These are phyloP conservation scores for Taphrorychus bicolor DNA, from an alignment of 2,888 invertebrate species.

Conservation along the genomic window DNA sequence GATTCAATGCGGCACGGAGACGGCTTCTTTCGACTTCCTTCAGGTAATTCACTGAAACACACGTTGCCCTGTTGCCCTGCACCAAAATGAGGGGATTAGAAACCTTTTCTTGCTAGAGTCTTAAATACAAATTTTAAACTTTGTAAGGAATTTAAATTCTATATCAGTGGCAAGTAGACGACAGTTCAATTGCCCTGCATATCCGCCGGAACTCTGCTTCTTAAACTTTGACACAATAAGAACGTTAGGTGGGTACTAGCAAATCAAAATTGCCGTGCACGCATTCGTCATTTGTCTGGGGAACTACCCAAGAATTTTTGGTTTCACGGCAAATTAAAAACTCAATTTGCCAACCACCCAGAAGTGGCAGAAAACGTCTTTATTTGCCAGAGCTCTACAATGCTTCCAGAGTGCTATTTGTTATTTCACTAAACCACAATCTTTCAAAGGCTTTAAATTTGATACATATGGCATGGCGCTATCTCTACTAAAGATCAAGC, in stretches of 20 bases:
- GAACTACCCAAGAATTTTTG: background rate
- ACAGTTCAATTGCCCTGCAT: background rate
- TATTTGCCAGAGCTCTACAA: no score
- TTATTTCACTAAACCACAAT: background rate
- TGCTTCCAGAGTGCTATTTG: background rate
- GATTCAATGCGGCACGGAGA: slow-evolving; percentile 35
- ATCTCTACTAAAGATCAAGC: background rate
- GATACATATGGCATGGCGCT: background rate
- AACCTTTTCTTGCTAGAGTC: background rate
- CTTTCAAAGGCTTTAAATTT: background rate
- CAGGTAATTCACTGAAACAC: slow-evolving; percentile 27
- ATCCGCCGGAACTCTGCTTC: slow-evolving; percentile 24
- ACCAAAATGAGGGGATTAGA: slow-evolving; percentile 7
- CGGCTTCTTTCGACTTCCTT: slow-evolving; percentile 39
- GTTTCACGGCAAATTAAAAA: background rate
- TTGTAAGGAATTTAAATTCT: no score
- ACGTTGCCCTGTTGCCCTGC: slow-evolving; percentile 16
- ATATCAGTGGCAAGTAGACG: no score
- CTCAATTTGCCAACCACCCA: background rate
- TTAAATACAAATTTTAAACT: background rate
- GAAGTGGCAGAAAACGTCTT: background rate
- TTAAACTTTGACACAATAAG: slow-evolving; percentile 17
- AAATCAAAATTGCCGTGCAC: background rate
- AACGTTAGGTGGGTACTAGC: slow-evolving; percentile 4
- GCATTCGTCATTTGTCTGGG: background rate